Conservation (phyloP, 2,888 invertebrate species). For the Drosophila multiciliata region DNA sequence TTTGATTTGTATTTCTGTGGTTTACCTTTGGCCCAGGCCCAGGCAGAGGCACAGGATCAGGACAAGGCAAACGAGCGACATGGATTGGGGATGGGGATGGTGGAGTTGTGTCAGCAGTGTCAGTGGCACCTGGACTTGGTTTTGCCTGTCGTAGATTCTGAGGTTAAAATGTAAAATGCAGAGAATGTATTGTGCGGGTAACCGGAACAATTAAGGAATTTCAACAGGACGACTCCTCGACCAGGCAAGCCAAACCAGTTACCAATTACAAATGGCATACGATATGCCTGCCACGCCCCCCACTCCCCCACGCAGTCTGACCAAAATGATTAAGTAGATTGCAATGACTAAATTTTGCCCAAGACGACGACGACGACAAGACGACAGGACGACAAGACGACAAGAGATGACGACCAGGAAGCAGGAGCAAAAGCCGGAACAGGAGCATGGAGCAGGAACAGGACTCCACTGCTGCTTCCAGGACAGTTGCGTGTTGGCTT, state of each 20-base stretch:
- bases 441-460: background rate
- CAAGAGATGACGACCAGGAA: slow-evolving; percentile 44
- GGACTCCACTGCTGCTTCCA: slow-evolving; percentile 10
- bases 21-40: slow-evolving; percentile 75
- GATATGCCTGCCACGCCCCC: slow-evolving; percentile 16
- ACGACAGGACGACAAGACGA: slow-evolving; percentile 33
- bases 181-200: slow-evolving; percentile 84
- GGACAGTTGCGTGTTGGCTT: slow-evolving; percentile 68
- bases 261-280: slow-evolving; percentile 74
- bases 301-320: slow-evolving; percentile 35
- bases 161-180: slow-evolving; percentile 82
- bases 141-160: slow-evolving; percentile 72
- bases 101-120: slow-evolving; percentile 63
- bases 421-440: background rate
- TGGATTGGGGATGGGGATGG: background rate
- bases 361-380: slow-evolving; percentile 47
- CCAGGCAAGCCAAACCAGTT: slow-evolving; percentile 31
- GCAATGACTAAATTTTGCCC: slow-evolving; percentile 77
- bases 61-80: slow-evolving; percentile 38
- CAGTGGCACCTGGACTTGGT: slow-evolving; percentile 78
- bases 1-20: slow-evolving; percentile 84
- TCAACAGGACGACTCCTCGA: slow-evolving; percentile 54
- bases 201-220: slow-evolving; percentile 85
- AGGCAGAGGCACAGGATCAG: slow-evolving; percentile 46
- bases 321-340: slow-evolving; percentile 80